A percentile compares a stretch with the other conserved stretches of the same genome.
Evolutionary conservation across 2,888 invertebrate species (phyloP).

Genomic region (Mycogona germanica): DNA sequence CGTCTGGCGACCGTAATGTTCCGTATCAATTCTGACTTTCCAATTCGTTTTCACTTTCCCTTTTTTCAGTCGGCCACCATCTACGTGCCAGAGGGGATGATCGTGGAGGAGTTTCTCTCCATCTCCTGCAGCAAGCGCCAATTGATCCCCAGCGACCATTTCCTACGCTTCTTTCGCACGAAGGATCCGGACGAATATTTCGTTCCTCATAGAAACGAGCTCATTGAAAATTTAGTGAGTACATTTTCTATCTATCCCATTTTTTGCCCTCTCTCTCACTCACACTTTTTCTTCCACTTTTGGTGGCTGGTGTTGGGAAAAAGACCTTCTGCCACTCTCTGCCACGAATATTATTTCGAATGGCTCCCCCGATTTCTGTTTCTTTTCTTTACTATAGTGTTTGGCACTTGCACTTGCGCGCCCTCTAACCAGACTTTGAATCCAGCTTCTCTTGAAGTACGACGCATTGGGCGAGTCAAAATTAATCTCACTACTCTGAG

Average conservation of each 20-base stretch:
- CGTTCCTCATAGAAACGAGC: slow-evolving; percentile 86
- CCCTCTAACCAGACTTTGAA: too few relatives aligned
- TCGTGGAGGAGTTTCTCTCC: slow-evolving; percentile 88
- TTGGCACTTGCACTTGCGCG: too few relatives aligned
- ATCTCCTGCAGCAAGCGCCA: slow-evolving; percentile 84
- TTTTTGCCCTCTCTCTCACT: too few relatives aligned
- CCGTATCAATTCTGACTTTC: too few relatives aligned
- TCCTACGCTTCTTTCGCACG: slow-evolving; percentile 86
- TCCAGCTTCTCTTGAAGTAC: too few relatives aligned
- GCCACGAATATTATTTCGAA: too few relatives aligned
- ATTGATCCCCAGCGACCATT: slow-evolving; percentile 89
- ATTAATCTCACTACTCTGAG: too few relatives aligned
- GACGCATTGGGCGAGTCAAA: too few relatives aligned
- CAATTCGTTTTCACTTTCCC: neutral
- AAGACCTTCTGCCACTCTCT: too few relatives aligned
- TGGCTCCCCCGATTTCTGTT: neutral
- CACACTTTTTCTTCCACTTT: too few relatives aligned
- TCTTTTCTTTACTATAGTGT: neutral
- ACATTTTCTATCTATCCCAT: neutral
- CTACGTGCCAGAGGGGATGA: slow-evolving; percentile 79
- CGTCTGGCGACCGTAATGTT: too few relatives aligned
- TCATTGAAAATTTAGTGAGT: slow-evolving; percentile 91
- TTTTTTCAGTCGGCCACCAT: slow-evolving; percentile 53
- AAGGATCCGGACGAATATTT: slow-evolving; percentile 93
- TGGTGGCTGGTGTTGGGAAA: neutral